These are phyloP conservation scores for Saccopteryx bilineata DNA, from an alignment of 2,113 vertebrate species.

Conservation along the genomic window DNA sequence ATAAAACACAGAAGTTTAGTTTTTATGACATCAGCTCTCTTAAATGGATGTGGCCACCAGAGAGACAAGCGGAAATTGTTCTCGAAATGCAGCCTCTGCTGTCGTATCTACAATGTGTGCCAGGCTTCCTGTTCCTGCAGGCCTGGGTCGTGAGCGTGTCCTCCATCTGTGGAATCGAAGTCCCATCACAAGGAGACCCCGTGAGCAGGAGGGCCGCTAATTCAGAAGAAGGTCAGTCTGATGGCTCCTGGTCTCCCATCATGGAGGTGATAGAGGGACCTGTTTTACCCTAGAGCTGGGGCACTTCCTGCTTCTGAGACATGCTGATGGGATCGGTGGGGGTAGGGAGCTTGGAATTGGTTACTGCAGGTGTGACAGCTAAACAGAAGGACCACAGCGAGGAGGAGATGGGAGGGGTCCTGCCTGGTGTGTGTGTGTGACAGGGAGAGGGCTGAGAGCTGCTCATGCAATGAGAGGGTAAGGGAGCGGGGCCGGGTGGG, in stretches of 20 bases:
- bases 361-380: neutral
- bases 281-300: neutral
- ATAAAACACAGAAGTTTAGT: neutral
- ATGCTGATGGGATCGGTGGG: too few species aligned
- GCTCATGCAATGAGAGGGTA: neutral
- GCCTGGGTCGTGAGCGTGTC: neutral
- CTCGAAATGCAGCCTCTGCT: neutral
- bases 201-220: neutral
- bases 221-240: accelerated
- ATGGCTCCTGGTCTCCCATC: accelerated
- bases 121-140: neutral
- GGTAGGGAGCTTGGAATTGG: neutral
- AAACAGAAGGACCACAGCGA: too few species aligned
- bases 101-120: neutral
- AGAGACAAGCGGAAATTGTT: neutral
- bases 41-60: neutral
- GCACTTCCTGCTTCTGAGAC: neutral
- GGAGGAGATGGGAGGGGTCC: neutral
- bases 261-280: neutral
- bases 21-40: neutral
- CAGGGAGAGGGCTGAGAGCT: neutral
- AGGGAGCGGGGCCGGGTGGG: neutral
- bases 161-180: neutral
- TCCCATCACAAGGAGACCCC: too few species aligned
- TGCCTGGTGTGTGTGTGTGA: neutral